Conservation (phyloP, 2,797 vertebrate genomes). For the Erithacus rubecula region DNA sequence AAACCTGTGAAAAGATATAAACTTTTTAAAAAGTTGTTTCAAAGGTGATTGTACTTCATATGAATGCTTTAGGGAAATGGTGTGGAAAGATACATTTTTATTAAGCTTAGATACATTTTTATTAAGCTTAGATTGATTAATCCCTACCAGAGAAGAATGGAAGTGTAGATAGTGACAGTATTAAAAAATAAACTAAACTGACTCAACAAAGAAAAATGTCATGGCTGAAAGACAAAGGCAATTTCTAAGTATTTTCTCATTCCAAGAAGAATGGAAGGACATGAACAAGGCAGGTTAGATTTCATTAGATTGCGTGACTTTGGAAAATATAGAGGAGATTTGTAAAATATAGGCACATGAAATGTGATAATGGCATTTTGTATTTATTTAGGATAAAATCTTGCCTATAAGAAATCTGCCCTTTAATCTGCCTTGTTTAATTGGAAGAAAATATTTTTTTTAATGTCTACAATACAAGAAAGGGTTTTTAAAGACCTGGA, state of each 20-base stretch:
- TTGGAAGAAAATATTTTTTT: background rate
- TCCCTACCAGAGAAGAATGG: background rate
- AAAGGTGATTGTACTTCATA: background rate
- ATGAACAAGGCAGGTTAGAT: background rate
- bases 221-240: background rate
- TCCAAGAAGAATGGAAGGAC: background rate
- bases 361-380: background rate
- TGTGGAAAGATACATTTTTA: background rate
- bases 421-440: background rate
- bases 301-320: background rate
- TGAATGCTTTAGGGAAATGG: background rate
- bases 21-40: background rate
- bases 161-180: background rate
- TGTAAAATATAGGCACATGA: background rate
- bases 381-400: background rate
- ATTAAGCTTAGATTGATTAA: background rate
- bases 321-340: background rate
- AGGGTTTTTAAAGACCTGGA: background rate
- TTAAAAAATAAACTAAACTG: background rate
- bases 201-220: background rate
- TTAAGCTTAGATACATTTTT: background rate
- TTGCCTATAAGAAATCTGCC: background rate
- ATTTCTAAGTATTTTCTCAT: background rate
- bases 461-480: background rate
- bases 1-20: background rate